phyloP scores from a whole-genome alignment of 2,888 invertebrate species.

The Branchellion lobata region DNA sequence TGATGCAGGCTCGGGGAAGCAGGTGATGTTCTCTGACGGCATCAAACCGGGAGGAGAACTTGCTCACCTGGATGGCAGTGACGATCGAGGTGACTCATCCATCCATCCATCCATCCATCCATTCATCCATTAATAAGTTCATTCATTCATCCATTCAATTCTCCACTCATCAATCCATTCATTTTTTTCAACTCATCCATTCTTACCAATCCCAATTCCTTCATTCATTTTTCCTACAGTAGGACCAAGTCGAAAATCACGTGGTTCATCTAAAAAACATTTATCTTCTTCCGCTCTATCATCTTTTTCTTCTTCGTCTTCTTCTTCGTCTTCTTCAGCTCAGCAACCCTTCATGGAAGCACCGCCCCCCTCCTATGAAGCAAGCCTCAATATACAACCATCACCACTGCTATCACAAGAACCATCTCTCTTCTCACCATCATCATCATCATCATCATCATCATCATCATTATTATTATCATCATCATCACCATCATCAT shows the following conservation, averaged over 20 bases:
- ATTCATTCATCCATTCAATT: neutral
- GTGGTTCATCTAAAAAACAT: neutral
- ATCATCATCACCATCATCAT: neutral
- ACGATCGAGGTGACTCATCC: slow-evolving; percentile 51
- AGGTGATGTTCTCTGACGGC: slow-evolving; percentile 85
- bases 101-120: neutral
- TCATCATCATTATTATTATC: slow-evolving; percentile 15
- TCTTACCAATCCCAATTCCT: neutral
- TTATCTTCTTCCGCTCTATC: neutral
- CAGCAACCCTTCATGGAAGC: neutral
- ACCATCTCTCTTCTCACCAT: neutral
- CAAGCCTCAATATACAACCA: no score
- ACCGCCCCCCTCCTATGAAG: neutral
- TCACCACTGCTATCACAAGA: no score
- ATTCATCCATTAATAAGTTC: neutral
- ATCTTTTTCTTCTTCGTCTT: neutral
- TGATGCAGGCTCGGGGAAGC: slow-evolving; percentile 65
- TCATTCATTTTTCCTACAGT: no score
- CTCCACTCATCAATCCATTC: neutral
- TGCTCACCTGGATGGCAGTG: slow-evolving; percentile 72
- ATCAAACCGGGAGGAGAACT: slow-evolving; percentile 83
- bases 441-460: slow-evolving; percentile 1
- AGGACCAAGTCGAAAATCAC: neutral
- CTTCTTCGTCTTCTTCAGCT: neutral
- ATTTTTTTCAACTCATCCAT: no score